Base-by-base conservation (phyloP, 37 sponge, comb jelly and placozoan species). In the Geodia barretti region DNA sequence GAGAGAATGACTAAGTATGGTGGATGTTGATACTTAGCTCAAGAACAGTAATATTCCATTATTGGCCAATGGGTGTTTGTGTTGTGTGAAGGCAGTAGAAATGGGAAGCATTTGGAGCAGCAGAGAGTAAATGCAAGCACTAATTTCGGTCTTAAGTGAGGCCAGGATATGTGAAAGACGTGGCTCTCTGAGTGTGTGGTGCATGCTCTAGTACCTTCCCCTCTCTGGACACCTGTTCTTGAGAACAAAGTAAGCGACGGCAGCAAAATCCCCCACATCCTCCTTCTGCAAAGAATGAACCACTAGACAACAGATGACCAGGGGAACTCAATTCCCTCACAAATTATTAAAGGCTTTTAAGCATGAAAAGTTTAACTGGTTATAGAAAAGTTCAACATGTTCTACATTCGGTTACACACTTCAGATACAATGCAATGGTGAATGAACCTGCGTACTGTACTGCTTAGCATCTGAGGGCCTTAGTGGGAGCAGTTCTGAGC, bases 181-280 rank as follows among this genome's bases (percentile, higher is more conserved):
- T 21, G 19, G 60, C 60, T 21, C 19, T 14, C 14, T 19, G 60
- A 24, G 31, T 64, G 31, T 64, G 23, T 41, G 33, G 39, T 70
- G 11, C 25, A 2, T 19, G 41, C 7, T 25, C 5, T 9, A 31
- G 5, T 42, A 93, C 94, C 90, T 93, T 85, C 94, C 96, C 20
- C 79, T 85, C 36, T 92, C 96, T 36, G 93, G 94, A 40, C 98
- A 98, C 68, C 98, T 43, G 67, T 86, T 88, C 79, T 79, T 89
- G 17, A 95, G 70, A 3, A 98, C 92, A 79, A 86, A 91, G 68
- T 84, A 95, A 0, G 96, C 93, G 0, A 95, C 96, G 47, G 63
- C 73, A 41, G 98, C 96, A 86, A 98, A 95, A 76, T 98, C 98
- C 39, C 92, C 94, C 64, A 86, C 90, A 60, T 90, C 88, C 86